These are phyloP conservation scores for Boloria selene DNA, from an alignment of 2,888 invertebrate genomes.

Conservation along the genomic window DNA sequence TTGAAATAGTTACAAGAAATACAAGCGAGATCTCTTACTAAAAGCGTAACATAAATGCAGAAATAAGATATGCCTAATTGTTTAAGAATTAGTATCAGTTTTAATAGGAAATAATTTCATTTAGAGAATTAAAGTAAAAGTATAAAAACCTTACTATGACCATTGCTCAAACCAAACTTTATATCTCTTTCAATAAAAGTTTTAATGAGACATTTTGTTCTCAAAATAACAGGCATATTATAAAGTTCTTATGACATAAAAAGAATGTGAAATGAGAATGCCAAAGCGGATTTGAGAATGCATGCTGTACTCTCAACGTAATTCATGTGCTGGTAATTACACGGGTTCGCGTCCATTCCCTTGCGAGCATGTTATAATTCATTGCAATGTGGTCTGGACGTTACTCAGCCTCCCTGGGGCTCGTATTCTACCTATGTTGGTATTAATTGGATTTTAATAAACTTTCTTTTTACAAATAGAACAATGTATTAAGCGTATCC, in stretches of 20 bases:
- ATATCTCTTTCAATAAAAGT: not conserved
- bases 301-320: slow-evolving; percentile 1
- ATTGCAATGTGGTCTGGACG: slow-evolving; percentile 8
- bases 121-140: too few species aligned
- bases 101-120: too few species aligned
- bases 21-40: too few species aligned
- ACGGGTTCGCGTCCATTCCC: slow-evolving; percentile 10
- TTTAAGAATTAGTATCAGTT: too few species aligned
- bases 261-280: slow-evolving; percentile 12
- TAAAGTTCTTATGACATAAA: not conserved
- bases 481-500: slow-evolving; percentile 9
- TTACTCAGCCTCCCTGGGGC: slow-evolving; percentile 11
- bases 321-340: slow-evolving; percentile 16
- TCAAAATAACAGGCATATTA: slow-evolving; percentile 7
- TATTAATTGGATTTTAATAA: slow-evolving; percentile 11
- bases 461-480: slow-evolving; percentile 3
- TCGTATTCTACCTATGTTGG: not conserved
- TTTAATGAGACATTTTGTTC: slow-evolving; percentile 5
- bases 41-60: too few species aligned
- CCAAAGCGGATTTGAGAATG: slow-evolving; percentile 14
- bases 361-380: slow-evolving; percentile 17
- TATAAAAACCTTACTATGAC: too few species aligned
- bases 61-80: too few species aligned
- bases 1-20: too few species aligned
- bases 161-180: not conserved